phyloP scores from a whole-genome alignment of 1,140 invertebrate genomes.

The Lepidurus packardi region DNA sequence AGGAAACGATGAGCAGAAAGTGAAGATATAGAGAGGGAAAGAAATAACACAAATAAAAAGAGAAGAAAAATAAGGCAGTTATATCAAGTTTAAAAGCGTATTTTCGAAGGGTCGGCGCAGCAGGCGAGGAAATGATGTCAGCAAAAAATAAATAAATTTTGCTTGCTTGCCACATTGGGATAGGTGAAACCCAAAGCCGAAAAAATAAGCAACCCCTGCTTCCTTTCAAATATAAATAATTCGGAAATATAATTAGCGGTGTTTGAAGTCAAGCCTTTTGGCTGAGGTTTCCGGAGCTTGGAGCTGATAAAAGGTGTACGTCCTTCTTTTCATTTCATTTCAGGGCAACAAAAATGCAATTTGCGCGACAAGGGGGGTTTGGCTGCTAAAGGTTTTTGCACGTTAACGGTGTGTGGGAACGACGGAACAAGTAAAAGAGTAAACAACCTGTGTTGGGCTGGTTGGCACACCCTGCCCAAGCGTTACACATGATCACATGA shows the following conservation, averaged over 20 bases:
- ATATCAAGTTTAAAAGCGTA: background rate
- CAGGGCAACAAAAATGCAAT: background rate
- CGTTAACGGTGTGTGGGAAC: background rate
- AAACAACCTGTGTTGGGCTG: conserved; percentile 13
- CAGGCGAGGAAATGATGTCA: no score
- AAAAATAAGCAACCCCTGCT: no score
- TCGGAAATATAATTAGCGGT: no score
- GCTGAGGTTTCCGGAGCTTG: no score
- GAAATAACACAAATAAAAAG: background rate
- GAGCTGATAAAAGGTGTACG: no score
- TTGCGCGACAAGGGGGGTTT: background rate
- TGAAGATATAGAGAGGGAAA: background rate
- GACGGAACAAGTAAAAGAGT: background rate
- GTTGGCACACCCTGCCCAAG: conserved; percentile 17
- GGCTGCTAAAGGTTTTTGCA: background rate
- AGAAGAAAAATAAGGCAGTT: background rate
- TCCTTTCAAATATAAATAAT: no score
- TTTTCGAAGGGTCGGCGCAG: no score
- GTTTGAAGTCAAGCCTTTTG: no score
- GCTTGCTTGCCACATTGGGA: no score
- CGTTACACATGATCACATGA: conserved; percentile 19
- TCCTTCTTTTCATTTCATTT: background rate
- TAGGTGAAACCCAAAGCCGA: no score
- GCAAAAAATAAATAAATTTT: no score
- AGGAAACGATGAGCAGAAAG: no score